Evolutionary conservation across 2,888 invertebrate genomes (phyloP).

Genomic region (Terebella lapidaria): DNA sequence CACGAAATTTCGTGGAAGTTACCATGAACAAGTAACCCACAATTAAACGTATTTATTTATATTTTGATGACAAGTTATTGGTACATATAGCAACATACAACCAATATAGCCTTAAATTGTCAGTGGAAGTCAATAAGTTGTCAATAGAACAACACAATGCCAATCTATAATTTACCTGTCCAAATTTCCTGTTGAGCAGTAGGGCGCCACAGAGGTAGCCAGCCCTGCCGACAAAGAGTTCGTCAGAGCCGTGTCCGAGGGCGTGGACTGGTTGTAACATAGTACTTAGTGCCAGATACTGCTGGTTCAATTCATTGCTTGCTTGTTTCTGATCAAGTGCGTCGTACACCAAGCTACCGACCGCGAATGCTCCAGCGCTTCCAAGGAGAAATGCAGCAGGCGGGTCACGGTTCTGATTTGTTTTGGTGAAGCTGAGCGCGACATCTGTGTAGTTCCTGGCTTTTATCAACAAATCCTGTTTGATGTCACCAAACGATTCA

Average conservation of each 20-base stretch:
- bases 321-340: conserved; percentile 49
- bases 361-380: conserved; percentile 71
- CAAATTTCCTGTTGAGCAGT: conserved; percentile 60
- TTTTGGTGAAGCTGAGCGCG: conserved; percentile 59
- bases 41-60: too few relatives aligned
- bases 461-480: conserved; percentile 6
- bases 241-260: conserved; percentile 63
- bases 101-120: too few relatives aligned
- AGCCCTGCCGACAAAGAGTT: conserved; percentile 78
- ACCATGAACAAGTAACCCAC: too few relatives aligned
- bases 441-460: conserved; percentile 64
- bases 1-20: too few relatives aligned
- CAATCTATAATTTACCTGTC: conserved; percentile 15
- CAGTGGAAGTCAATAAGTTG: too few relatives aligned
- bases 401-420: conserved; percentile 56
- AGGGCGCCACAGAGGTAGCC: conserved; percentile 75
- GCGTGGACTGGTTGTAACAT: conserved; percentile 53
- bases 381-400: conserved; percentile 73
- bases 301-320: conserved; percentile 27
- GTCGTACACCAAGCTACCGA: conserved; percentile 56
- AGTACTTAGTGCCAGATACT: conserved; percentile 55
- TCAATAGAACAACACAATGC: too few relatives aligned
- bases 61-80: too few relatives aligned
- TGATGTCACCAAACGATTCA: not conserved
- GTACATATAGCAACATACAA: too few relatives aligned